These are phyloP conservation scores for Hozukius guyotensis DNA, from an alignment of 2,797 vertebrate species.

Conservation along the genomic window DNA sequence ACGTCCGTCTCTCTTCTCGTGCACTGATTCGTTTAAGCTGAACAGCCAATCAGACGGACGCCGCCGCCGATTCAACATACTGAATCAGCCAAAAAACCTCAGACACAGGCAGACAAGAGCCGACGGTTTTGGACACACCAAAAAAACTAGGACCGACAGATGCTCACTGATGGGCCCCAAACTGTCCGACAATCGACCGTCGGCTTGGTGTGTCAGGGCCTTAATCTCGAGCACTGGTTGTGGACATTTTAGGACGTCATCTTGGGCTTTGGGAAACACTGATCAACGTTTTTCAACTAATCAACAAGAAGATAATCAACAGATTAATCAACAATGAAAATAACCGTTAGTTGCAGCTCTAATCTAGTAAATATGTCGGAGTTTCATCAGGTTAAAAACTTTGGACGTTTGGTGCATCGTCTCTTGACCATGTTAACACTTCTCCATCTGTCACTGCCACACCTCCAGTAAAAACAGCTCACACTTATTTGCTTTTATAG, in stretches of 20 bases:
- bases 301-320: not conserved
- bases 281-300: not conserved
- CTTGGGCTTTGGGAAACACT: not conserved
- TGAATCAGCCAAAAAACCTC: too few relatives aligned
- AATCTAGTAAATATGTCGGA: not conserved
- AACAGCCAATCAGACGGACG: too few relatives aligned
- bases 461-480: conserved; percentile 10
- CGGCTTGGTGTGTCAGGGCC: too few relatives aligned
- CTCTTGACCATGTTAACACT: conserved; percentile 8
- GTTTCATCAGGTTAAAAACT: not conserved
- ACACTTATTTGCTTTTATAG: conserved; percentile 13
- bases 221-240: not conserved
- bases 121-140: too few relatives aligned
- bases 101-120: too few relatives aligned
- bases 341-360: not conserved
- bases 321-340: not conserved
- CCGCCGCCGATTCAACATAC: too few relatives aligned
- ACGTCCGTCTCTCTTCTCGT: too few relatives aligned
- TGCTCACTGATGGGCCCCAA: too few relatives aligned
- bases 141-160: too few relatives aligned
- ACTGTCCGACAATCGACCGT: rapidly evolving
- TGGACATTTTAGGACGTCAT: not conserved
- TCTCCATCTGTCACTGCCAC: conserved; percentile 23
- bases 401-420: conserved; percentile 13
- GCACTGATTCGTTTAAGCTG: too few relatives aligned